These are phyloP conservation scores for Argyresthia goedartella DNA, from an alignment of 2,888 invertebrate species.

Conservation along the genomic window DNA sequence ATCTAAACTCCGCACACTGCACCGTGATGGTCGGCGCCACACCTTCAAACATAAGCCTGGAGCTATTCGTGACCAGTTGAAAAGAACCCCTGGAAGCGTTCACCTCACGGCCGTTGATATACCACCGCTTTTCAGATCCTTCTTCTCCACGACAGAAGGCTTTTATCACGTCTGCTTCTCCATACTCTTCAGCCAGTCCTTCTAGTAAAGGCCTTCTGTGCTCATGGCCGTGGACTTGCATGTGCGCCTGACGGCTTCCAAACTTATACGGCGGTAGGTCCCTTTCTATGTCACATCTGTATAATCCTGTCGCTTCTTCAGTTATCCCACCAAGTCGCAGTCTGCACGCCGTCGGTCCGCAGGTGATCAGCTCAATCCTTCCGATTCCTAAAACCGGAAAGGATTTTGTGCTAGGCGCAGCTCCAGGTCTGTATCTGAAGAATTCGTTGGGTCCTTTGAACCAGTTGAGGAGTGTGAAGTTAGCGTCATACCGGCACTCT, in stretches of 20 bases:
- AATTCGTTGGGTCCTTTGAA: constrained; percentile 54
- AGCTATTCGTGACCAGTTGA: constrained; percentile 31
- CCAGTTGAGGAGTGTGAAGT: constrained; percentile 57
- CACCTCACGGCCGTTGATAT: constrained; percentile 44
- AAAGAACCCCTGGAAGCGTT: constrained; percentile 33
- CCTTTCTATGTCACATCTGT: constrained; percentile 53
- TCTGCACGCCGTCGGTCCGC: constrained; percentile 47
- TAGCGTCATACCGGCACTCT: constrained; percentile 55
- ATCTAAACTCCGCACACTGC: constrained; percentile 61
- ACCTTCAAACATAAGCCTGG: constrained; percentile 44
- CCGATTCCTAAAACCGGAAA: constrained; percentile 48
- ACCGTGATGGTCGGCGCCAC: constrained; percentile 56
- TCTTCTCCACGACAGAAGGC: constrained; percentile 46
- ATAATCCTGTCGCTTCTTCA: constrained; percentile 48
- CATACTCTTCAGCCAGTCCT: constrained; percentile 41
- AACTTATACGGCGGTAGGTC: constrained; percentile 49
- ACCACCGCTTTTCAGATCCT: constrained; percentile 50
- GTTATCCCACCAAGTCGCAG: constrained; percentile 42
- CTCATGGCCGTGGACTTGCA: constrained; percentile 44
- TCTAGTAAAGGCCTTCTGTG: constrained; percentile 41
- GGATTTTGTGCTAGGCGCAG: constrained; percentile 44
- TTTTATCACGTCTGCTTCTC: constrained; percentile 41
- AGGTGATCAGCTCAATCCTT: constrained; percentile 38
- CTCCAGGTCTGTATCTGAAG: constrained; percentile 51
- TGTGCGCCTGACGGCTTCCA: constrained; percentile 38